Base-by-base conservation (phyloP, 2,888 invertebrate species). In the Chloroclysta siterata region DNA sequence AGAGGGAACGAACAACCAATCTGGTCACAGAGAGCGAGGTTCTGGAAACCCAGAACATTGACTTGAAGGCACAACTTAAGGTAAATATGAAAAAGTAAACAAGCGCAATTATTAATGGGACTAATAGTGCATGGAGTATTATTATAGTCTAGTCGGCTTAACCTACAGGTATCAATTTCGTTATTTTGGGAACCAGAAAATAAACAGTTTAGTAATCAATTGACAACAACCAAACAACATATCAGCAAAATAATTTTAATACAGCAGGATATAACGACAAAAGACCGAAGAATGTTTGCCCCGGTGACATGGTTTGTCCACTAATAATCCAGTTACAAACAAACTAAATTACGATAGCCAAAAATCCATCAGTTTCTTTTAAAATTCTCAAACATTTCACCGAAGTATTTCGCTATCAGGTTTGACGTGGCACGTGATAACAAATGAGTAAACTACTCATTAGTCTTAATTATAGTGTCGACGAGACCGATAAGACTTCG, bases 11-110 rank as follows among this genome's bases (percentile, higher is more conserved):
- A 72, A 98, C 97, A 1, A 95, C 96, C 75, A 97, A 97, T 81
- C 91, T 98, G 73, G 96, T 97, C 73, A 95, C 95, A 69, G 98
- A 98, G 91, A 97, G 97, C 56, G 97, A 97, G 87, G 95, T 95
- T 55, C 89, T 98, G 66, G 97, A 98, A 85, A 95, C 95, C 60
- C 97, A 97, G 89, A 98, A 98, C 82, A 95, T 96, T 67, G 96
- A 97, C 79, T 92, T 98, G 66, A 97, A 97, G 87, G 94, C 94
- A 68, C 97, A 97, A 86, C 95, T 98, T 63, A 93, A 93, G 90
- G 93, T 22, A 74, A 33, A 22, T 11, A 11, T n/a, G 13, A 29
- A 50, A 39, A 11, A 10, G 36, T 1, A 4, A 33, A 33, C 33
- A 5, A 33, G 33, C 8, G 33, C 6, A 33, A 33, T 0, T 33